phyloP scores from a whole-genome alignment of 2,888 invertebrate genomes.

The Phaedon cochleariae region DNA sequence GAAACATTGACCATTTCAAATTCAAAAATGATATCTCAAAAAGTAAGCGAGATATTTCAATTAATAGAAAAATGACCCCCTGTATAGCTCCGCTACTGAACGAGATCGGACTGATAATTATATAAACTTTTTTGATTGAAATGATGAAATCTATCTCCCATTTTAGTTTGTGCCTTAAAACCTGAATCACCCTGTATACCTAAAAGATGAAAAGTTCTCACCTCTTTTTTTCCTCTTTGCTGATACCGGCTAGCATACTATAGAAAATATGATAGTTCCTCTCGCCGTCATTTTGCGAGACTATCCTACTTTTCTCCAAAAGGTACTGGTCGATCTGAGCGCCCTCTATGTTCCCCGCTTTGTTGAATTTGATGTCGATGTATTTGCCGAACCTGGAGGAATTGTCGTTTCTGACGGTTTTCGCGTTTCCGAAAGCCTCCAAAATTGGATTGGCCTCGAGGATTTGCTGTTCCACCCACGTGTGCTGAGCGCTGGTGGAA shows the following conservation, averaged over 20 bases:
- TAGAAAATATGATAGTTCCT: constrained; percentile 97
- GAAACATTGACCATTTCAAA: no score
- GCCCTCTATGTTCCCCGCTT: constrained; percentile 85
- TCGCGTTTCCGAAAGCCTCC: constrained; percentile 97
- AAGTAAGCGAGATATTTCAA: no score
- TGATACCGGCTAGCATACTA: constrained; percentile 85
- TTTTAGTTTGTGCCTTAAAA: no score
- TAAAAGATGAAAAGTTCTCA: not conserved
- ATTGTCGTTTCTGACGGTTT: constrained; percentile 94
- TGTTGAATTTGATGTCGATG: constrained; percentile 63
- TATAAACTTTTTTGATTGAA: no score
- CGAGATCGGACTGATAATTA: no score
- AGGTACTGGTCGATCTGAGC: constrained; percentile 95
- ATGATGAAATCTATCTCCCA: no score
- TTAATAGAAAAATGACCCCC: no score
- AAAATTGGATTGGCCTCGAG: constrained; percentile 96
- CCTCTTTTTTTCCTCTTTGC: constrained; percentile 78
- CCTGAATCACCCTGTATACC: not conserved
- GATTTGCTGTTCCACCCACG: constrained; percentile 98
- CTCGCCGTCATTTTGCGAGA: constrained; percentile 88
- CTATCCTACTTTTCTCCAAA: constrained; percentile 92
- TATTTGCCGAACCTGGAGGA: constrained; percentile 97
- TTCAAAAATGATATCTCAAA: no score
- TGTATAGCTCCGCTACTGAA: no score
- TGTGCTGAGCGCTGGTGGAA: constrained; percentile 92